Evolutionary conservation across 2,888 invertebrate species (phyloP).

Genomic region (Campopleginae sp.): DNA sequence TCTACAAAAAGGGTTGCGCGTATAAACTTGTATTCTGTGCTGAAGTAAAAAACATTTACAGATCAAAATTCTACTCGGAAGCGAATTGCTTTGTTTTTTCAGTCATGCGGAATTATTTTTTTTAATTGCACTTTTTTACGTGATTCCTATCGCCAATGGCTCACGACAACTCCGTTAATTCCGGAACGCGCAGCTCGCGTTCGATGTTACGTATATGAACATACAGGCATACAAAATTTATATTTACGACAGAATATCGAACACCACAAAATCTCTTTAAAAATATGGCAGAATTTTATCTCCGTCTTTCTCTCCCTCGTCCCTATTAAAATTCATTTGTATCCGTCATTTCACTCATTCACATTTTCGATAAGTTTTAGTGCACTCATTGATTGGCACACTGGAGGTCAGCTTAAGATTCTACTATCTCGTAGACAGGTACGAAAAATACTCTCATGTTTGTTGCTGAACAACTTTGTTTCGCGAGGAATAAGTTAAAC

Average conservation of each 20-base stretch:
- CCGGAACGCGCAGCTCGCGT: neutral
- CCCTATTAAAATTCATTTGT: neutral
- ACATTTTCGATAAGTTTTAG: constrained; percentile 25
- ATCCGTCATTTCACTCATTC: constrained; percentile 7
- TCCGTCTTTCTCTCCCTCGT: neutral
- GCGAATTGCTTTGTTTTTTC: neutral
- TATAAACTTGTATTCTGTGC: neutral
- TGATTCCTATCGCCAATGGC: neutral
- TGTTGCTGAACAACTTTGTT: constrained; percentile 36
- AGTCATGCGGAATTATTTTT: neutral
- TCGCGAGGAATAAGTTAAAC: constrained; percentile 60
- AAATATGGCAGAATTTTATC: constrained; percentile 58
- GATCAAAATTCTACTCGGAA: neutral
- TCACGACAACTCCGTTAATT: neutral
- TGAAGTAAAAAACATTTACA: neutral
- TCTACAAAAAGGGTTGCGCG: neutral
- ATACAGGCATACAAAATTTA: constrained; percentile 14
- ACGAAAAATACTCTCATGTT: constrained; percentile 60
- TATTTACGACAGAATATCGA: constrained; percentile 34
- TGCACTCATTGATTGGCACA: constrained; percentile 45
- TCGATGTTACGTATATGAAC: neutral
- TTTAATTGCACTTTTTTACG: neutral
- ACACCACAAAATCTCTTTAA: constrained; percentile 33
- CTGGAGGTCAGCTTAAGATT: constrained; percentile 58
- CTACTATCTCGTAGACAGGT: constrained; percentile 67